Evolutionary conservation across 35 echinoderm and acorn worm species (phyloP).

Genomic region (Stichopus chloronotus): DNA sequence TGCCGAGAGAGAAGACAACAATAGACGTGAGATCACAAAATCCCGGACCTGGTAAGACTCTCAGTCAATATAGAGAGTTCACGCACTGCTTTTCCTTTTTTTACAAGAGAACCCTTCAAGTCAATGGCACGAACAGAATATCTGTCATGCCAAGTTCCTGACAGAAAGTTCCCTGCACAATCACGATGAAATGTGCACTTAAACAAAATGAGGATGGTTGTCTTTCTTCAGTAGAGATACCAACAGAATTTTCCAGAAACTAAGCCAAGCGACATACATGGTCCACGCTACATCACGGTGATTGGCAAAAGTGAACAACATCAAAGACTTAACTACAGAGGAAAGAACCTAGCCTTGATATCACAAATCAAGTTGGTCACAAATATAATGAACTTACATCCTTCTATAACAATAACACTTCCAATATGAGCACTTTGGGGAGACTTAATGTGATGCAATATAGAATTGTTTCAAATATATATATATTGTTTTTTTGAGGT

Average conservation of each 20-base stretch:
- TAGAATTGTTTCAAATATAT: no score
- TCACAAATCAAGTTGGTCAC: no score
- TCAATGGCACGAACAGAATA: neutral
- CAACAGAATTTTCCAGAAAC: neutral
- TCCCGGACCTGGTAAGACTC: neutral
- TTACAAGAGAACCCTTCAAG: neutral
- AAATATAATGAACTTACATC: no score
- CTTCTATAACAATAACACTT: no score
- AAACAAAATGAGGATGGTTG: constrained; percentile 18
- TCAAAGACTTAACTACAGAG: no score
- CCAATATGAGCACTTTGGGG: no score
- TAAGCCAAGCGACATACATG: neutral
- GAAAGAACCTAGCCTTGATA: no score
- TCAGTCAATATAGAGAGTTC: no score
- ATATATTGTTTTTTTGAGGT: no score
- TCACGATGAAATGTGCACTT: neutral
- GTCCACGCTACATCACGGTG: neutral
- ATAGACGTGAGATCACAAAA: constrained; percentile 1
- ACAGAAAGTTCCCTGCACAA: neutral
- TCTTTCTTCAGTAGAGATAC: neutral
- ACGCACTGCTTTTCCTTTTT: neutral
- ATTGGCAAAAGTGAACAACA: no score
- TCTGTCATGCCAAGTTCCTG: neutral
- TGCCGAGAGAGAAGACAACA: constrained; percentile 42
- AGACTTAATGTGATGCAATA: no score